Conservation (phyloP, 2,888 invertebrate species). For the Amiota minor region DNA sequence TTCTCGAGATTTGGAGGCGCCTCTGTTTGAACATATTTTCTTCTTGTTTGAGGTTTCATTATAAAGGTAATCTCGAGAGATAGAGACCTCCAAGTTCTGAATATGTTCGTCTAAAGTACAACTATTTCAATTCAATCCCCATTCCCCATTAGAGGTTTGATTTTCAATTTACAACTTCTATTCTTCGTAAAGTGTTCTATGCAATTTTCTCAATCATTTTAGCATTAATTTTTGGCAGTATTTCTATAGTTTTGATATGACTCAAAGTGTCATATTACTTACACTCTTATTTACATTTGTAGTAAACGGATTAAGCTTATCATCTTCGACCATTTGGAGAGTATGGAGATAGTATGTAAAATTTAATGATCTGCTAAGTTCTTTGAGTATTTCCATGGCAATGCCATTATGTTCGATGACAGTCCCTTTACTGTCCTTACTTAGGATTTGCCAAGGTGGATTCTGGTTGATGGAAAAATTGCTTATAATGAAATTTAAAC, state of each 20-base stretch:
- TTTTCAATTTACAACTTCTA: no score
- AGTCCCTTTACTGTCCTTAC: slow-evolving; percentile 75
- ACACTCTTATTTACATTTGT: slow-evolving; percentile 62
- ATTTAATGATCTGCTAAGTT: slow-evolving; percentile 84
- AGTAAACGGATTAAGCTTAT: slow-evolving; percentile 43
- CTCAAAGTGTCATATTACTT: slow-evolving; percentile 30
- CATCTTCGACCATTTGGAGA: slow-evolving; percentile 45
- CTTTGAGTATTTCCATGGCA: slow-evolving; percentile 85
- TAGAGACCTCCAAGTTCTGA: no score
- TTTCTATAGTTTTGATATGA: background rate
- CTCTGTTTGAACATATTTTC: no score
- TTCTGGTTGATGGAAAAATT: slow-evolving; percentile 76
- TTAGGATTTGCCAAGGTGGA: slow-evolving; percentile 89
- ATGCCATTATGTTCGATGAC: slow-evolving; percentile 79
- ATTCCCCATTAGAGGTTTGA: no score
- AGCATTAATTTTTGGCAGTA: background rate
- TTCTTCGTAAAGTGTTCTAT: no score
- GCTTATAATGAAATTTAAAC: slow-evolving; percentile 46
- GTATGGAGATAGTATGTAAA: slow-evolving; percentile 77
- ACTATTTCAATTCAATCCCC: no score
- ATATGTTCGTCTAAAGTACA: no score
- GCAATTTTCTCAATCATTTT: no score
- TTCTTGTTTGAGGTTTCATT: no score
- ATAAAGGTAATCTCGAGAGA: no score
- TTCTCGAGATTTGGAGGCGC: no score